Base-by-base conservation (phyloP, 2,888 invertebrate species). In the Nesidiocoris tenuis region DNA sequence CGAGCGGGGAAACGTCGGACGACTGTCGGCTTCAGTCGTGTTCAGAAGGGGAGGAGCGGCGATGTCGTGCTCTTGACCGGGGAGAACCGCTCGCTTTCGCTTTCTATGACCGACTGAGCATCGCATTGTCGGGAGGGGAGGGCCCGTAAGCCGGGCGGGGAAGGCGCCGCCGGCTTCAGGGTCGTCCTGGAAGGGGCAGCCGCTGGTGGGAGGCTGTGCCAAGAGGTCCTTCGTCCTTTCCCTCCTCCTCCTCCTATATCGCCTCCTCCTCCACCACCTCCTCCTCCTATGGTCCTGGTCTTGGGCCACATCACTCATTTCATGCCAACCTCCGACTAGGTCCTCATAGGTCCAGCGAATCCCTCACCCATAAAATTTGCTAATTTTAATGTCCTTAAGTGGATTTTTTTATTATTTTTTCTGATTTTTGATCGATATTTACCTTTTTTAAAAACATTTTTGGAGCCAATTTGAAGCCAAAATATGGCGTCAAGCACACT, bases 21-120 rank as follows among this genome's bases (percentile, higher is more conserved):
- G 39, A 39, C 39, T 39, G 39, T 39, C 39, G 39, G 39, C 39
- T 39, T 3, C 12, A 39, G 39, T 39, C 39, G 39, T 39, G 5
- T 39, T 39, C 12, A 7, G 39, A 12, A 39, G n/a, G n/a, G 39
- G 39, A 39, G 39, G 39, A 65, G 75, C 68, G 67, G 68, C 56
- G n/a, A 56, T 64, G 65, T 64, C 16, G 18, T 65, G 75, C 68
- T 68, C 75, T 63, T 76, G 78, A 78, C 70, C 79, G 82, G 84
- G 82, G 82, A 82, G 82, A 83, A 76, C 77, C 79, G 74, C 74
- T 77, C 77, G 79, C 80, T 80, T 79, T 79, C 80, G 77, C 78
- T 79, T 79, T 79, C 80, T 76, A 78, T 79, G 79, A 79, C 79
- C 79, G 79, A 80, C 80, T 79, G 80, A 85, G 84, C 84, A 83